A percentile compares a stretch with the other conserved stretches of the same genome.
Conservation (phyloP, 2,888 invertebrate genomes). For the Pollenia angustigena region DNA sequence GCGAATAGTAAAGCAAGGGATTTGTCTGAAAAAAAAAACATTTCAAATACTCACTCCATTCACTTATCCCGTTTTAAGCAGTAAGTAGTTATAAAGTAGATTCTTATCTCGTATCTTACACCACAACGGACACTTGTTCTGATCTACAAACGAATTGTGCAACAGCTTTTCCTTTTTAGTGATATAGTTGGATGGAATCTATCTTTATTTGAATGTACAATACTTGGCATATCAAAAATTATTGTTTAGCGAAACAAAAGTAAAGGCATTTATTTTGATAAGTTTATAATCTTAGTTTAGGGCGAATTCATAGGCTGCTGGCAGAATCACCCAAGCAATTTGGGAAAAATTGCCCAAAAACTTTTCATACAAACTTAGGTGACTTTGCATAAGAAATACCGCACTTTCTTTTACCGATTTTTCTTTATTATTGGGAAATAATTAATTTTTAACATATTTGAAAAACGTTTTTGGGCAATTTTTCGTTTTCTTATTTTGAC, state of each 20-base stretch:
- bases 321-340: no score
- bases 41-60: constrained; percentile 15
- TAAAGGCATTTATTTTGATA: no score
- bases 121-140: constrained; percentile 63
- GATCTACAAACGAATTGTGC: constrained; percentile 41
- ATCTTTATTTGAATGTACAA: constrained; percentile 11
- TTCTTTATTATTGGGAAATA: no score
- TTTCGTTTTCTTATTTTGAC: no score
- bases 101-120: constrained; percentile 56
- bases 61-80: neutral
- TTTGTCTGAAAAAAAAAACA: constrained; percentile 33
- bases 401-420: no score
- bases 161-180: constrained; percentile 65
- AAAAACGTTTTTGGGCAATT: no score
- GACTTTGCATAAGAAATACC: no score
- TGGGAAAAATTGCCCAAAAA: no score
- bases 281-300: no score
- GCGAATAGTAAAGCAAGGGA: constrained; percentile 27
- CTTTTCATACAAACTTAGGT: no score
- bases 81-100: constrained; percentile 44
- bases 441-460: no score
- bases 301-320: no score
- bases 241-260: neutral
- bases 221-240: neutral
- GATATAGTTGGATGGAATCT: constrained; percentile 1